Evolutionary conservation across 2,888 invertebrate genomes (phyloP).

Genomic region (Leptinotarsa haldemani): DNA sequence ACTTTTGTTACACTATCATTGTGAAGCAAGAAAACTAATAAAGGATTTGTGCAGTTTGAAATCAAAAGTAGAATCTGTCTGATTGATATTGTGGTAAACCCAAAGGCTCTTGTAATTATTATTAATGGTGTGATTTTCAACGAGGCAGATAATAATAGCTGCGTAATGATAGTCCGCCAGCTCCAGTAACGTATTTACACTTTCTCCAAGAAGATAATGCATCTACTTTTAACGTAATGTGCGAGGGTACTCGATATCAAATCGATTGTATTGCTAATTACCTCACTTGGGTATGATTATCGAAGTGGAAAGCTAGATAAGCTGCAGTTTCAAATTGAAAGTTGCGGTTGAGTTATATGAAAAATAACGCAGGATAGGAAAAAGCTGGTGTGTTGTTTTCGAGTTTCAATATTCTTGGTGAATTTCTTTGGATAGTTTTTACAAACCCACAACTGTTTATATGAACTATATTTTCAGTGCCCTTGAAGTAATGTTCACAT

Average conservation of each 20-base stretch:
- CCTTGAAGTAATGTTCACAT: too few relatives aligned
- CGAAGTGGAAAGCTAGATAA: not conserved
- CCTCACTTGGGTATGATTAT: conserved; percentile 20
- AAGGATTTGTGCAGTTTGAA: not conserved
- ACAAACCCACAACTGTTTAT: too few relatives aligned
- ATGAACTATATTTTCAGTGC: too few relatives aligned
- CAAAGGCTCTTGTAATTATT: not conserved
- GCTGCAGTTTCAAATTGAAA: too few relatives aligned
- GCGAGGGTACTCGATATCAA: not conserved
- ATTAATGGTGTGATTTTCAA: not conserved
- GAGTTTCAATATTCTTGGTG: too few relatives aligned
- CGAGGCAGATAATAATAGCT: not conserved
- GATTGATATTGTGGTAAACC: not conserved
- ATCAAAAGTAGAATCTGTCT: not conserved
- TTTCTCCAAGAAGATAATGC: conserved; percentile 12
- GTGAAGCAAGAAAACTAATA: too few relatives aligned
- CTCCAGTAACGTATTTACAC: conserved; percentile 9
- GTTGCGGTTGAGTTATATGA: too few relatives aligned
- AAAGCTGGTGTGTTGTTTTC: too few relatives aligned
- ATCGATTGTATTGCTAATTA: conserved; percentile 25
- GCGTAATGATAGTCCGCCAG: not conserved
- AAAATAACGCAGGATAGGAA: too few relatives aligned
- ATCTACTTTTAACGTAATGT: conserved; percentile 2
- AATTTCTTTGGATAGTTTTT: too few relatives aligned
- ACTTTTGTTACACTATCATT: too few relatives aligned